Conservation (phyloP, 2,797 vertebrate genomes). For the Chaetophractus vellerosus region DNA sequence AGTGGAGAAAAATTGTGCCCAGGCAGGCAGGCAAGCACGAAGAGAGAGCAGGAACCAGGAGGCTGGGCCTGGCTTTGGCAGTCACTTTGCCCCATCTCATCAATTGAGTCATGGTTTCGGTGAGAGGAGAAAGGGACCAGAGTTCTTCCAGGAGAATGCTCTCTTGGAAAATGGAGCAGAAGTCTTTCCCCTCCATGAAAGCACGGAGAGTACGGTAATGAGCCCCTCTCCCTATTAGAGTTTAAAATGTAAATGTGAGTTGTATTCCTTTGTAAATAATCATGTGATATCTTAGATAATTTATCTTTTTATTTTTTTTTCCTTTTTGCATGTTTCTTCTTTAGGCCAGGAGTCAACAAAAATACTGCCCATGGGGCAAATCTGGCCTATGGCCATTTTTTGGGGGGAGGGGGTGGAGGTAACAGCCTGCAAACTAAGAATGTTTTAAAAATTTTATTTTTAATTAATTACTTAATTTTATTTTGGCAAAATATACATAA, state of each 20-base stretch:
- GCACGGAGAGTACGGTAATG: background rate
- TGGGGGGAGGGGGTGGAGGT: background rate
- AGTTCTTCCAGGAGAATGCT: background rate
- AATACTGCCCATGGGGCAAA: background rate
- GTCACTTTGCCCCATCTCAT: background rate
- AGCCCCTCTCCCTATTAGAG: background rate
- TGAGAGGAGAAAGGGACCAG: background rate
- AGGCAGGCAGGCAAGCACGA: background rate
- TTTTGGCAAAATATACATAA: too few species aligned
- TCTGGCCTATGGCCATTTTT: background rate
- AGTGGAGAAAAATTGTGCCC: too few species aligned
- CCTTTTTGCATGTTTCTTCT: background rate
- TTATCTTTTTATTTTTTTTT: background rate
- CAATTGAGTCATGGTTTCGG: background rate
- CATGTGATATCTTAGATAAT: background rate
- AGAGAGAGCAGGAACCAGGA: background rate
- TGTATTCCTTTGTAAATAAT: background rate
- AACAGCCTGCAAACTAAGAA: background rate
- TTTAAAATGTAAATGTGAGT: background rate
- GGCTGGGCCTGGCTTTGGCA: background rate
- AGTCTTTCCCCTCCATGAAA: background rate
- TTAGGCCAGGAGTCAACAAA: background rate
- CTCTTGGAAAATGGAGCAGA: background rate
- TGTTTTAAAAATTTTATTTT: too few species aligned
- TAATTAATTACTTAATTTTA: too few species aligned